Conservation (phyloP, 2,113 vertebrate species). For the Chaetorhynchus papuensis region DNA sequence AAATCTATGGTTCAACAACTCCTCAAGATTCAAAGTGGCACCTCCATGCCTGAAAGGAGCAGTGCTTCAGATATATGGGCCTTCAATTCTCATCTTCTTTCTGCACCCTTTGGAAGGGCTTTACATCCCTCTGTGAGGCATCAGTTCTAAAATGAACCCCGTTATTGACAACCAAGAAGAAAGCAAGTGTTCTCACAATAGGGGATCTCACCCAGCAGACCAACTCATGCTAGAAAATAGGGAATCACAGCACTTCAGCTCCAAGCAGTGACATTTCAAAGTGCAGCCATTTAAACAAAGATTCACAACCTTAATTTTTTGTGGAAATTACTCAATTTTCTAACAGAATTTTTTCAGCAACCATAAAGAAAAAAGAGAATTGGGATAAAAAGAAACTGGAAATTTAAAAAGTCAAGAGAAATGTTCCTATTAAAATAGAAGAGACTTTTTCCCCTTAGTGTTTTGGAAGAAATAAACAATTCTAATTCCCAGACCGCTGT, state of each 20-base stretch:
- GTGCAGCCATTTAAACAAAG: neutral
- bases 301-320: neutral
- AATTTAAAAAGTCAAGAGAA: neutral
- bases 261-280: neutral
- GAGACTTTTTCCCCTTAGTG: neutral
- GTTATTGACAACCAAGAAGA: neutral
- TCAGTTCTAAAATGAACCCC: neutral
- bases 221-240: neutral
- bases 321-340: neutral
- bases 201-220: neutral
- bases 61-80: neutral
- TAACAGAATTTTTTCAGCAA: neutral
- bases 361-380: neutral
- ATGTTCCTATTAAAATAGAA: neutral
- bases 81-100: neutral
- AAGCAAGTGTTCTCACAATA: neutral
- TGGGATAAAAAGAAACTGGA: neutral
- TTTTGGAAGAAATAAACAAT: constrained; percentile 17
- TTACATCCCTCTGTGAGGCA: neutral
- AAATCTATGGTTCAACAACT: neutral
- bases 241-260: neutral
- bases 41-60: neutral
- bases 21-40: neutral
- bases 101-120: neutral
- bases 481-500: neutral